Base-by-base conservation (phyloP, 2,888 invertebrate species). In the Dryocosmus kuriphilus region DNA sequence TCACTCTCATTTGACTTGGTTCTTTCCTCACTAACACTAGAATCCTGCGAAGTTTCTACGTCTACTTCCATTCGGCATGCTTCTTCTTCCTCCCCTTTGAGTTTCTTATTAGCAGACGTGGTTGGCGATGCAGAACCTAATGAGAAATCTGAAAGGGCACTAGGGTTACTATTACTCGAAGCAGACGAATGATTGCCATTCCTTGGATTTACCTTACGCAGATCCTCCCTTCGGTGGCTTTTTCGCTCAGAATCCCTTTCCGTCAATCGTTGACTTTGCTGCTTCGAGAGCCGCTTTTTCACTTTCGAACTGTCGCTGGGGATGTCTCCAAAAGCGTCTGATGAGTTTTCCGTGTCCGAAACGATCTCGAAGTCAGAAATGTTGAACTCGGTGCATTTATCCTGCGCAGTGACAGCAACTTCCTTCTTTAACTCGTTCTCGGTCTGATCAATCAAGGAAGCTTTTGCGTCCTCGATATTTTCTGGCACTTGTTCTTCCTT, bases 351-450 rank as follows among this genome's bases (percentile, higher is more conserved):
- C 88, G 89, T 1, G 89, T 71, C 71, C 1, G 71, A 71, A 30
- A 71, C 76, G 27, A 89, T 85, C 67, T 89, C 89, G 27, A 88
- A 89, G 80, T 89, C 89, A 1, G 89, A 88, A 51, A 89, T 81
- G 80, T 89, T 87, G 57, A 89, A 80, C 85, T 77, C 85, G 87
- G n/a, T 86, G 51, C 85, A 87, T 30, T 30, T 65, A 32, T 86
- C 84, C 38, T 77, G 24, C 51, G 82, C 22, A 71, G 81, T 61
- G 75, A 78, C 41, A 61, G 76, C 14, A 76, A 75, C 30, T 82
- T 24, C 75, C 57, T 38, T 60, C 27, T 65, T 65, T n/a, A n/a
- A 32, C 32, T 78, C 76, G 46, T 32, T 60, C 38, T 62, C 76
- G 11, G 35, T 19, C n/a, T 78, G 63, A 27, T 77, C 76, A 35